Evolutionary conservation across 2,888 invertebrate species (phyloP), one percentile per base, ranked within the genome.

Genomic region (Chrysomela aeneicollis): DNA sequence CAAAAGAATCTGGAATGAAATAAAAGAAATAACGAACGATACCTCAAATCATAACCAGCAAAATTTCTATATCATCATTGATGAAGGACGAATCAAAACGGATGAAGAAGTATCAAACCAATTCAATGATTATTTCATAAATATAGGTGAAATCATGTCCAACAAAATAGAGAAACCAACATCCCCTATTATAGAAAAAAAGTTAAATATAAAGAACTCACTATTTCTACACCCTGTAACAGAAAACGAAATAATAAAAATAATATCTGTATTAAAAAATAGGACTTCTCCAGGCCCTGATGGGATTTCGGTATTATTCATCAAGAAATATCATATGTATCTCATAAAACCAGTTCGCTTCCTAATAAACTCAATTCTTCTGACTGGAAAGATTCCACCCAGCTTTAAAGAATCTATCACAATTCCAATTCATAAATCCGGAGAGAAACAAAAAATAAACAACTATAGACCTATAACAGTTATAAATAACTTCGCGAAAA

Each of bases 91-190:
- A 9, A 47, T 9, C 2, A 3, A 35, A 35, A 35, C 35, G 35
- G 35, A 35, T 35, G 35, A 35, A 35, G 35, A 35, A 35, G 35
- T 19, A 47, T 5, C 47, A 5, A 47, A 47, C 47, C 9, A 47
- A 47, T 47, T 47, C 47, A 47, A 47, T 47, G 9, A 47, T 9
- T 47, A 47, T 47, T 47, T 47, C 47, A 47, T 47, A 47, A 47
- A 47, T 47, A 47, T 47, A 47, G 47, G 47, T 15, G 47, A 47
- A 17, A 47, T 15, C 47, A 47, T 47, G 47, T 2, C 47, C 4
- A 47, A 47, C 9, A 19, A 17, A 47, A 47, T 47, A 47, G 47
- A 47, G 2, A 17, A 47, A 47, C 47, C 19, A 47, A 47, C 47
- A 47, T 15, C 17, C n/a, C 47, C 47, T 47, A 17, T 15, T 47